Evolutionary conservation across 2,113 vertebrate genomes (phyloP), one percentile per base, ranked within the genome.

Genomic region (Lates calcarifer): DNA sequence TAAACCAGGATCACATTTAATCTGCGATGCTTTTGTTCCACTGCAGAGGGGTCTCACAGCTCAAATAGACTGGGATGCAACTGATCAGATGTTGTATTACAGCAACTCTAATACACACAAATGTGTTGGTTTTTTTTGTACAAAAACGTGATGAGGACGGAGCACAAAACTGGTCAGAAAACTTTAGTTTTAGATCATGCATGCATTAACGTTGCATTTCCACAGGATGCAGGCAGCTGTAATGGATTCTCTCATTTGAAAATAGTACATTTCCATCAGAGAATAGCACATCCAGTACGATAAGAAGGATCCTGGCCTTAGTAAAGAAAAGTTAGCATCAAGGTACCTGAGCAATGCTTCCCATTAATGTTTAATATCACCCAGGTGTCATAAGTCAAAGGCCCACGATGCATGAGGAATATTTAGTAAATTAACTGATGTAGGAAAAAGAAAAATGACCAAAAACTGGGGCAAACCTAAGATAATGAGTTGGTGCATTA

Each of bases 291-390:
- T 53, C 28, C 72, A 84, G 77, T 64, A 45, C 37, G 47, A 74
- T 63, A 33, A 35, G 62, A 22, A 62, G 56, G 74, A 82, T 84
- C 60, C 85, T 77, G 84, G 71, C 75, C 57, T 81, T 65, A 47
- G 74, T 83, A 77, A 89, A 82, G 47, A 74, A 88, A 77, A 77
- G 60, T 63, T 84, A 77, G 77, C 64, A 71, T 82, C 33, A 39
- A 80, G 33, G 67, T 66, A 87, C 76, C 77, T 90, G 77, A 85
- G 69, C 74, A 76, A 60, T 60, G 61, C 43, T 71, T 82, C 61
- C 49, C 33, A 29, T 76, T 55, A 74, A 81, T 55, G 28, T 62
- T 71, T 67, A 45, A 67, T 81, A 26, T 77, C 49, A 56, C 49
- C 22, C 64, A 78, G 26, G 29, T 60, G 37, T 71, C 43, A 55